Evolutionary conservation across 30 jellyfish, hydroid and myxozoan species (phyloP).

Genomic region (Turritopsis dohrnii): DNA sequence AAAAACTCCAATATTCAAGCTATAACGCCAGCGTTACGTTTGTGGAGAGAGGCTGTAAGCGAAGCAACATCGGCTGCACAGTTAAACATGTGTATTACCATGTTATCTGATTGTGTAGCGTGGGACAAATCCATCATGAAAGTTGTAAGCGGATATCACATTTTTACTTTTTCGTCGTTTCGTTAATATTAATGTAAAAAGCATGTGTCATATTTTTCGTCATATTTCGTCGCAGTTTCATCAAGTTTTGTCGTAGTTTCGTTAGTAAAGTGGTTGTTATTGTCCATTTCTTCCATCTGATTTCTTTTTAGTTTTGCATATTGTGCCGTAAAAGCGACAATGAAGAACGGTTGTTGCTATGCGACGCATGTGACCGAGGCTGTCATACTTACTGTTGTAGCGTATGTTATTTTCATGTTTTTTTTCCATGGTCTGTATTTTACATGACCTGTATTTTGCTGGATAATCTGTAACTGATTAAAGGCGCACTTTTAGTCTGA

Average conservation of each 20-base stretch:
- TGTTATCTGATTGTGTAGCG: slow-evolving; percentile 83
- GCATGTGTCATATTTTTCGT: no score
- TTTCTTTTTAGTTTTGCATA: slow-evolving; percentile 71
- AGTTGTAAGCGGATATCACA: slow-evolving; percentile 58
- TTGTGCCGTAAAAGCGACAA: slow-evolving; percentile 93
- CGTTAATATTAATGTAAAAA: neutral
- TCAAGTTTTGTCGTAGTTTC: neutral
- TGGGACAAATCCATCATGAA: slow-evolving; percentile 98
- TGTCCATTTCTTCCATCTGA: neutral
- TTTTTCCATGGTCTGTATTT: no score
- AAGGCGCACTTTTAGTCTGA: no score
- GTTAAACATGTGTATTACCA: slow-evolving; percentile 65
- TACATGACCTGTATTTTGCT: no score
- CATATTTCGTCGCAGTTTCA: no score
- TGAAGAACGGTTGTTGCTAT: slow-evolving; percentile 75
- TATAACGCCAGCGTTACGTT: slow-evolving; percentile 75
- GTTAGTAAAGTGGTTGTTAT: neutral
- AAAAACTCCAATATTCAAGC: slow-evolving; percentile 44
- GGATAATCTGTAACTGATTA: no score
- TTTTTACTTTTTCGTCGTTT: neutral
- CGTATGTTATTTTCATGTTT: slow-evolving; percentile 36
- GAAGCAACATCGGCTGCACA: slow-evolving; percentile 84
- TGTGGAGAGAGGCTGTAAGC: slow-evolving; percentile 92
- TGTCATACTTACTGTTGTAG: slow-evolving; percentile 93
- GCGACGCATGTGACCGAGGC: slow-evolving; percentile 98